Percentiles rank a stretch among this genome's conserved stretches.
phyloP scores from a whole-genome alignment of 2,888 invertebrate genomes.

The Nephrocerus scutellatus region DNA sequence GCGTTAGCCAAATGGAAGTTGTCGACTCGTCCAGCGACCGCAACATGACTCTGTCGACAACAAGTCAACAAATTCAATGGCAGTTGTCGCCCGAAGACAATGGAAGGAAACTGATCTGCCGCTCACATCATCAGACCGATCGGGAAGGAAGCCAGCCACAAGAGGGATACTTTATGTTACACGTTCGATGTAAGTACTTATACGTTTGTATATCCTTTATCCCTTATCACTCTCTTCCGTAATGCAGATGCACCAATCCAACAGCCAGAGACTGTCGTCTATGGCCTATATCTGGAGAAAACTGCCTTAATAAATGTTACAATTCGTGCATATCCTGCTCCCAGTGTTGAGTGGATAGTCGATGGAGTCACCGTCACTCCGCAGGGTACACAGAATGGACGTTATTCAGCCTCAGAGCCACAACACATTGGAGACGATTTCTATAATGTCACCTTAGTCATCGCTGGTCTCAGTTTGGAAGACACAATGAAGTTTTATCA shows the following conservation, averaged over 20 bases:
- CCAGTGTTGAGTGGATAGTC: conserved; percentile 62
- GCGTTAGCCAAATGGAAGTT: conserved; percentile 51
- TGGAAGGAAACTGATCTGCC: conserved; percentile 58
- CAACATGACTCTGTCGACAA: conserved; percentile 55
- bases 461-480: conserved; percentile 62
- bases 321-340: conserved; percentile 64
- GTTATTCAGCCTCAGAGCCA: conserved; percentile 41
- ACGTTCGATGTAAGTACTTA: conserved; percentile 55
- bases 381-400: conserved; percentile 48
- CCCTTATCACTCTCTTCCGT: not conserved
- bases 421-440: conserved; percentile 52
- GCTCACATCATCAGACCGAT: conserved; percentile 55
- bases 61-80: conserved; percentile 60
- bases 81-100: conserved; percentile 59
- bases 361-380: conserved; percentile 51
- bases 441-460: conserved; percentile 61
- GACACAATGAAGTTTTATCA: conserved; percentile 68
- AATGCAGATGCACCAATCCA: conserved; percentile 59
- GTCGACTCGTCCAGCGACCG: conserved; percentile 46
- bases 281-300: conserved; percentile 65
- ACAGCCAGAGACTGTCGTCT: conserved; percentile 57
- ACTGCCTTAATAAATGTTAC: conserved; percentile 68
- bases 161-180: conserved; percentile 43
- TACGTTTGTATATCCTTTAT: not conserved
- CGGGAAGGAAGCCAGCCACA: conserved; percentile 38